Evolutionary conservation across 2,797 vertebrate genomes (phyloP).

Genomic region (Pseudomugil tenellus): DNA sequence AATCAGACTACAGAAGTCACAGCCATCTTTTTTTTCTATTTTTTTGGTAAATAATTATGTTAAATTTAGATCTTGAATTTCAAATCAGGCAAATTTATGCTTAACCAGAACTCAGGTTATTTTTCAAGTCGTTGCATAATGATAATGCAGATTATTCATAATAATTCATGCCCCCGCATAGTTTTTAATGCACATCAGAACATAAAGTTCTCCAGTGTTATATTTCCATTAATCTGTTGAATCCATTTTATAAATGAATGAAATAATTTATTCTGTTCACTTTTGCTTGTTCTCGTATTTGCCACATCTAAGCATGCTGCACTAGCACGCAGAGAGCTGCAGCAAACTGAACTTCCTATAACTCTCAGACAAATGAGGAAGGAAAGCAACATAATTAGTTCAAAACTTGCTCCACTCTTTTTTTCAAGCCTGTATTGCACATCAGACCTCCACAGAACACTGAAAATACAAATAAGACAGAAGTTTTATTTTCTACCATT

Average conservation of each 20-base stretch:
- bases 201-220: background rate
- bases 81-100: background rate
- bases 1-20: too few species aligned
- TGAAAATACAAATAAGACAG: background rate
- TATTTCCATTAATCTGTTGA: background rate
- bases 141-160: too few species aligned
- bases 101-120: background rate
- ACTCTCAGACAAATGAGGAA: slow-evolving; percentile 66
- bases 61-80: background rate
- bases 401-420: background rate
- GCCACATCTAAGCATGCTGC: background rate
- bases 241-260: background rate
- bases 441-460: background rate
- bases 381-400: slow-evolving; percentile 1
- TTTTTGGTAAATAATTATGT: background rate
- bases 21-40: background rate
- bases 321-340: background rate
- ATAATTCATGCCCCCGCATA: too few species aligned
- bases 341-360: slow-evolving; percentile 52
- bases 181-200: too few species aligned
- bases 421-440: background rate
- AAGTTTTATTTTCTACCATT: background rate
- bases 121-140: background rate
- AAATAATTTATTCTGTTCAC: background rate
- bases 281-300: background rate